These are phyloP conservation scores for Nesoenas mayeri DNA, from an alignment of 2,113 vertebrate species.

Conservation along the genomic window DNA sequence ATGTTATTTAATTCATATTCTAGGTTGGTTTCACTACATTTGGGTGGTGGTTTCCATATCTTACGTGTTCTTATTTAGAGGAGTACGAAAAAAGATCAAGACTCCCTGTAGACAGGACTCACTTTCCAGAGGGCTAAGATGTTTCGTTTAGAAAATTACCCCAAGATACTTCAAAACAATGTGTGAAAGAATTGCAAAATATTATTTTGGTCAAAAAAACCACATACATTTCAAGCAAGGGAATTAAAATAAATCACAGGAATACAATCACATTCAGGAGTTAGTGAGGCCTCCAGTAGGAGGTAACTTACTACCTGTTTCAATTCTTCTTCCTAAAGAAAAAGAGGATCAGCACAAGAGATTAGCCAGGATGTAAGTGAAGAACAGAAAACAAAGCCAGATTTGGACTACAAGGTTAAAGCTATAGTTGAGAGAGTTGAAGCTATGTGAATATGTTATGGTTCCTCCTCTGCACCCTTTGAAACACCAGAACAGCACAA, in stretches of 20 bases:
- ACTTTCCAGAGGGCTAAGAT: background rate
- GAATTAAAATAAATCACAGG: slow-evolving; percentile 61
- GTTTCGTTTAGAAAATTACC: background rate
- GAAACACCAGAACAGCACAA: background rate
- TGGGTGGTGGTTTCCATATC: background rate
- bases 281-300: slow-evolving; percentile 74
- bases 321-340: slow-evolving; percentile 90
- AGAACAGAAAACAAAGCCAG: slow-evolving; percentile 20
- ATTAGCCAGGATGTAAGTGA: slow-evolving; percentile 41
- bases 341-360: slow-evolving; percentile 75
- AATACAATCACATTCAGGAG: slow-evolving; percentile 52
- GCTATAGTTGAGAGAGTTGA: background rate
- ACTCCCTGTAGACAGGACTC: background rate
- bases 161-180: background rate
- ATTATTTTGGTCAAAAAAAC: slow-evolving; percentile 69
- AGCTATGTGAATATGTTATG: background rate
- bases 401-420: background rate
- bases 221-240: slow-evolving; percentile 73
- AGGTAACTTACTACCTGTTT: slow-evolving; percentile 87
- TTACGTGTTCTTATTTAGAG: background rate
- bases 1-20: background rate
- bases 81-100: background rate
- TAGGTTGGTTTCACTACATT: background rate
- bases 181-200: slow-evolving; percentile 40
- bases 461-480: background rate